Percentiles rank a stretch among this genome's conserved stretches.
Conservation (phyloP, 2,113 vertebrate species). For the Harpagus bidentatus region DNA sequence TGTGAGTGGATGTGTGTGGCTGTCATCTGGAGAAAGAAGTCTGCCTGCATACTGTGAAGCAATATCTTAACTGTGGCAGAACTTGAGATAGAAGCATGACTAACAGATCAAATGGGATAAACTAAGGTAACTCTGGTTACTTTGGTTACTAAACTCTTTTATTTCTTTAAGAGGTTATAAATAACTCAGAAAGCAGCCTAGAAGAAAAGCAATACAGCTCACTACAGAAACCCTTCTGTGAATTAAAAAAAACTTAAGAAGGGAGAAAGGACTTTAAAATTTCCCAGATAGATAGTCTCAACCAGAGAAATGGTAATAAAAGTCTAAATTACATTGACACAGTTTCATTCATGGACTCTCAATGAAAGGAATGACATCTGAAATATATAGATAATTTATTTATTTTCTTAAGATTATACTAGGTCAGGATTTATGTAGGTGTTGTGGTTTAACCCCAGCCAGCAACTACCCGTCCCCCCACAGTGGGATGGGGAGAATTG, state of each 20-base stretch:
- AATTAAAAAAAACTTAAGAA: neutral
- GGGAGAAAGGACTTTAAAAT: neutral
- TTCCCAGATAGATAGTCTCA: neutral
- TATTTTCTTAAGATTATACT: neutral
- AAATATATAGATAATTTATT: neutral
- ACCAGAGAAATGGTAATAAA: neutral
- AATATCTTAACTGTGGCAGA: neutral
- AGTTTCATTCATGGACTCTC: neutral
- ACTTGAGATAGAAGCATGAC: neutral
- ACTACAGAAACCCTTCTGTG: neutral
- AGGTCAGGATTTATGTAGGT: neutral
- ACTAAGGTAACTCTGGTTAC: neutral
- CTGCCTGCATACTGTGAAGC: neutral
- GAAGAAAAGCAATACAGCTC: neutral
- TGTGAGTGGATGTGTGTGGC: neutral
- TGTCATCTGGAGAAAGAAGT: neutral
- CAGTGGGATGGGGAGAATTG: neutral
- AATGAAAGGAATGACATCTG: neutral
- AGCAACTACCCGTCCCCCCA: too few species aligned
- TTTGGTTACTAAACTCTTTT: neutral
- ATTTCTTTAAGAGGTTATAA: neutral
- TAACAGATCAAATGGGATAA: neutral
- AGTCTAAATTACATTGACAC: neutral
- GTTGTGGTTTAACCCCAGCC: too few species aligned
- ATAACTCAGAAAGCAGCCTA: neutral